Base-by-base conservation (phyloP, 1,140 invertebrate genomes). In the Lordiphosa collinella region DNA sequence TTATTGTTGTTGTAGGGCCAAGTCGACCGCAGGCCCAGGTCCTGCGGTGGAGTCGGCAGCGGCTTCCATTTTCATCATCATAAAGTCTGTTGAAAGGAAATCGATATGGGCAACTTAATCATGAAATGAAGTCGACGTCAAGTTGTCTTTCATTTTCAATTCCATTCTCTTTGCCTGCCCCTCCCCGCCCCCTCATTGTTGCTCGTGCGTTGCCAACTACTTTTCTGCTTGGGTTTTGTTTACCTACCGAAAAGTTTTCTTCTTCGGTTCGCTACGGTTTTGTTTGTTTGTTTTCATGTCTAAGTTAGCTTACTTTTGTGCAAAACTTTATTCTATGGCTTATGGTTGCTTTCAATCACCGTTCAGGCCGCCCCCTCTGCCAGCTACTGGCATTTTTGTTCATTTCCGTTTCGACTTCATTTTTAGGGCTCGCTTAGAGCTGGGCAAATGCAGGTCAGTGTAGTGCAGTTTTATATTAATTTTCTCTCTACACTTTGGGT, bases 71-170 rank as follows among this genome's bases (percentile, higher is more conserved):
- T 75, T 82, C 70, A 80, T 80, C 76, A 82, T 79, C 70, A 82
- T 75, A 82, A 80, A 82, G 58, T 63, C 56, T 54, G 76, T 31
- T 76, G 76, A 76, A 82, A 55, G 59, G 76, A 80, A 80, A 82
- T 82, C 76, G 76, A 80, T 80, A 82, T 60, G 58, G 61, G 76
- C 67, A 82, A 80, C 76, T 80, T 80, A 80, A 80, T 80, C 76
- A 80, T 80, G 71, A 72, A 84, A 76, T 71, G 71, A 82, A 84
- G 61, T 80, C 58, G 55, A 74, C 78, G 65, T 80, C 76, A 82
- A 82, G 62, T 76, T 80, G 71, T 76, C 78, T 72, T 60, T 57
- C 61, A 71, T 82, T 82, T 82, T 67, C 55, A 79, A 69, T 80
- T 73, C 53, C 62, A 71, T 54, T 55, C 66, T 57, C 16, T 32